Evolutionary conservation across 2,113 vertebrate species (phyloP).

Genomic region (Thamnaconus septentrionalis): DNA sequence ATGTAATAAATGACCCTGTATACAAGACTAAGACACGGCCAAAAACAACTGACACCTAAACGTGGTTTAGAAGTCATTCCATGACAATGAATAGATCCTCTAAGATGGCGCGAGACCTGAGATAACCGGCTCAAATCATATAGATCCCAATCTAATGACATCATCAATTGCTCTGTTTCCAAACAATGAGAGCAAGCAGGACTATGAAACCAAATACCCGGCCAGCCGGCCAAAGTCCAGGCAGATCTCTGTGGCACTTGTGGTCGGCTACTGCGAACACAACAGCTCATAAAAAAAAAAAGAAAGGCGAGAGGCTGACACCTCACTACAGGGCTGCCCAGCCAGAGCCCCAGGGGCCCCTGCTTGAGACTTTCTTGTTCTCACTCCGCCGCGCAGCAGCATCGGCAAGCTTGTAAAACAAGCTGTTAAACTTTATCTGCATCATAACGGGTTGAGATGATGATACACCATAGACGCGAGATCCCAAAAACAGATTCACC

Average conservation of each 20-base stretch:
- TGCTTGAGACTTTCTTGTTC: not conserved
- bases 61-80: too few species aligned
- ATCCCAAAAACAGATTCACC: constrained; percentile 37
- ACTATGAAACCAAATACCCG: constrained; percentile 30
- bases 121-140: constrained; percentile 2
- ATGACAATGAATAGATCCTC: too few species aligned
- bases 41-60: too few species aligned
- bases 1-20: too few species aligned
- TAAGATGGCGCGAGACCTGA: not conserved
- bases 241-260: constrained; percentile 29
- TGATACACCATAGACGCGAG: constrained; percentile 57
- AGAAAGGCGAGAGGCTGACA: constrained; percentile 1
- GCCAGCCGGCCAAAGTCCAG: constrained; percentile 54
- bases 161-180: constrained; percentile 13
- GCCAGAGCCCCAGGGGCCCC: constrained; percentile 36
- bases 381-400: constrained; percentile 20
- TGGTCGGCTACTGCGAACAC: constrained; percentile 32
- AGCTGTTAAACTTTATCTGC: constrained; percentile 64
- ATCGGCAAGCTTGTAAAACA: constrained; percentile 60
- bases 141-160: constrained; percentile 3
- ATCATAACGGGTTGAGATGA: constrained; percentile 45
- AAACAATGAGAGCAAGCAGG: constrained; percentile 26
- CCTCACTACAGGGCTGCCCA: constrained; percentile 42
- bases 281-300: constrained; percentile 34
- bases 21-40: too few species aligned